Conservation (phyloP, 1,140 invertebrate species). For the Drosophila ercepeae region DNA sequence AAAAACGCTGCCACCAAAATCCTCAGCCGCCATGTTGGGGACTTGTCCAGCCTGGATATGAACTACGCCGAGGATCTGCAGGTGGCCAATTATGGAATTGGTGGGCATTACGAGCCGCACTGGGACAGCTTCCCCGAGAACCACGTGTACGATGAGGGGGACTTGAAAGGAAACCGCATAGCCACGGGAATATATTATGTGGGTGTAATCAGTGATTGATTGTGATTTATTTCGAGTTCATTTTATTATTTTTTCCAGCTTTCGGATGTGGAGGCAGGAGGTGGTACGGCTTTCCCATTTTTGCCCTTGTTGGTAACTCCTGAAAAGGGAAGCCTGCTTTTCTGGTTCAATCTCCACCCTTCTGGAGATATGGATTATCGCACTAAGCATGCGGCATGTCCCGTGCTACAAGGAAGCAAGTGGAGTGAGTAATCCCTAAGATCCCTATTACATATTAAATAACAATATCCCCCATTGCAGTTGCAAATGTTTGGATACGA, state of each 20-base stretch:
- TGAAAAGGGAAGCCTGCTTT: conserved; percentile 93
- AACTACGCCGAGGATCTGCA: conserved; percentile 95
- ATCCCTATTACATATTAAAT: not conserved
- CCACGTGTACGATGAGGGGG: conserved; percentile 84
- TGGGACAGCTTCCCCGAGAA: conserved; percentile 90
- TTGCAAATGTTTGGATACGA: conserved; percentile 97
- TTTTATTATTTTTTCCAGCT: conserved; percentile 87
- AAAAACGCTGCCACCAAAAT: conserved; percentile 90
- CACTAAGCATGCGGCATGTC: conserved; percentile 98
- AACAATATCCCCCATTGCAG: conserved; percentile 82
- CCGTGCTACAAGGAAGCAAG: conserved; percentile 97
- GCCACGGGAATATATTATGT: conserved; percentile 94
- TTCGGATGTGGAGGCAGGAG: conserved; percentile 94
- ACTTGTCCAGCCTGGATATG: conserved; percentile 93
- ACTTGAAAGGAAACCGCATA: conserved; percentile 93
- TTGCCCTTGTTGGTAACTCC: conserved; percentile 91
- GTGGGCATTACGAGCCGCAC: conserved; percentile 99
- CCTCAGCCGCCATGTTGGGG: conserved; percentile 88
- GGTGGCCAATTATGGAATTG: conserved; percentile 99
- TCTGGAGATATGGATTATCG: conserved; percentile 95
- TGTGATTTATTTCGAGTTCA: not conserved
- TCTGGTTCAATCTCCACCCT: conserved; percentile 97
- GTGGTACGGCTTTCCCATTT: conserved; percentile 94
- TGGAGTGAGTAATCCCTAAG: conserved; percentile 87
- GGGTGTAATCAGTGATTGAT: conserved; percentile 74